Base-by-base conservation (phyloP, 2,888 invertebrate genomes). In the Osedax frankpressi region DNA sequence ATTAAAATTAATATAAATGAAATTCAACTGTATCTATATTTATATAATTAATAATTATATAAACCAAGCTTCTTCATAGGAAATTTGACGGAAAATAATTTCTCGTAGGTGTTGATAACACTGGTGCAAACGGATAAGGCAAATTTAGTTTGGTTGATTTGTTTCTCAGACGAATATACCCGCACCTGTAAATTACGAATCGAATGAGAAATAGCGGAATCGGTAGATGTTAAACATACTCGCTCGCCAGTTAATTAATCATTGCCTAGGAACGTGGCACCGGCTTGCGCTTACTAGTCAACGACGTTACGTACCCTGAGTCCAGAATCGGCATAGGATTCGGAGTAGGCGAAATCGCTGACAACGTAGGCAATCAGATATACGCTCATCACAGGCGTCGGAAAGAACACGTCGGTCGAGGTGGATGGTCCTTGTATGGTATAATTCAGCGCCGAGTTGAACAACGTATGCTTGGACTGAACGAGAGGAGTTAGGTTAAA, bases 61-160 rank as follows among this genome's bases (percentile, higher is more conserved):
- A 44, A 77, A 92, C 93, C 94, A 81, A 93, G 86, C 86, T 96
- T 96, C 2, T 92, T 92, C 63, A 95, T 85, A 0, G 94, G 93
- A 85, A 93, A 96, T n/a, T 89, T 86, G 73, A 92, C 89, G 77
- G 88, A 87, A 84, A 94, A 96, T 81, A 93, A 92, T n/a, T 89
- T 85, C 72, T 93, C 90, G 81, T 92, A 94, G 82, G 88, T 91
- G 77, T 91, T 89, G 19, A 89, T 81, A 3, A 89, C 85, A 75
- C 87, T 86, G 0, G 88, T 87, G 0, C 88, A 88, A 6, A 88
- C 86, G 0, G 85, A 83, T 1, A 88, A 81, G 0, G 89, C 88
- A 77, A 88, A 86, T 1, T 88, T 85, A 0, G 90, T 89, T 85
- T 92, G 92, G 74, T 89, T 86, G 14, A 91, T 87, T 30, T 91